Conservation (phyloP, 2,888 invertebrate species). For the Oscheius sp. region DNA sequence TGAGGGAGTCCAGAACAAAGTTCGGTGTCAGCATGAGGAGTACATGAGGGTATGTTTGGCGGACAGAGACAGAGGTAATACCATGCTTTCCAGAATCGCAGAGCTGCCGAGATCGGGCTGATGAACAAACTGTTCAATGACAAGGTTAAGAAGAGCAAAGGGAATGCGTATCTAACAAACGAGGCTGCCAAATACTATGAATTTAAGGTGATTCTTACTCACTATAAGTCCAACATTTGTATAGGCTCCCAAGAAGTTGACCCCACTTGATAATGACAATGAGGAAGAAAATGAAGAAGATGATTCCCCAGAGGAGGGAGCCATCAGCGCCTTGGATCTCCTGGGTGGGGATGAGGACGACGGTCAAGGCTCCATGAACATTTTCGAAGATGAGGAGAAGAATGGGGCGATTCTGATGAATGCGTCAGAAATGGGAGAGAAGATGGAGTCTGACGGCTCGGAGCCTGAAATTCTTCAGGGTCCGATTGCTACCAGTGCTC, state of each 20-base stretch:
- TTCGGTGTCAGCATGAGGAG: neutral
- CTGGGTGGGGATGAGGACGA: slow-evolving; percentile 15
- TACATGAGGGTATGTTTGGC: neutral
- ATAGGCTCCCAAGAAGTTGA: neutral
- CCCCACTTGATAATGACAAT: neutral
- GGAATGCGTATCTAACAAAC: neutral
- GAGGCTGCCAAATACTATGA: neutral
- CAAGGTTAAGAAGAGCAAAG: neutral
- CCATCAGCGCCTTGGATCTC: slow-evolving; percentile 15
- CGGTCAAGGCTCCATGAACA: neutral
- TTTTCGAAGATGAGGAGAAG: neutral
- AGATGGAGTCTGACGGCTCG: neutral
- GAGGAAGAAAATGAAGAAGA: neutral
- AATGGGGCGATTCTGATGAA: neutral
- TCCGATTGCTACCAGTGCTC: slow-evolving; percentile 4
- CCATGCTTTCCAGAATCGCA: neutral
- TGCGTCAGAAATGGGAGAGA: neutral
- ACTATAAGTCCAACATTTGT: no score
- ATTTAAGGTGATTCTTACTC: neutral
- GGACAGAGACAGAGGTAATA: neutral
- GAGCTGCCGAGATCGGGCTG: neutral
- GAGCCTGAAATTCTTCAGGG: neutral
- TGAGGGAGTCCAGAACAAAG: slow-evolving; percentile 3
- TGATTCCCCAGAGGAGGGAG: slow-evolving; percentile 9
- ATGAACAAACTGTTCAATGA: neutral